Evolutionary conservation across 1,140 invertebrate species (phyloP).

Genomic region (Cherax destructor): DNA sequence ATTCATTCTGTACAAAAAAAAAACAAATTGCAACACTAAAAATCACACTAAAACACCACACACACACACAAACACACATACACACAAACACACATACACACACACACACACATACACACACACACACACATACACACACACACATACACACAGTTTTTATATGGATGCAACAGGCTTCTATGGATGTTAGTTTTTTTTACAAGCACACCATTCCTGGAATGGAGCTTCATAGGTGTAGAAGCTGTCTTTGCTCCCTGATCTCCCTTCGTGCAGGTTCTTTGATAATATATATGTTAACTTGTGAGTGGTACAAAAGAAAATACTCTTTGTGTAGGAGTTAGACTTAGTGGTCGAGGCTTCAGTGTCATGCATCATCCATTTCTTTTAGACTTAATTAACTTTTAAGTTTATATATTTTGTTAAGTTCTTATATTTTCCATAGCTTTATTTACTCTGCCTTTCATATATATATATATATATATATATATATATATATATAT

Average conservation of each 20-base stretch:
- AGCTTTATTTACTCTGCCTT: not conserved
- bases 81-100: too few species aligned
- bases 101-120: too few species aligned
- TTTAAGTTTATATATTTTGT: not conserved
- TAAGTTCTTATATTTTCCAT: not conserved
- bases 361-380: conserved; percentile 13
- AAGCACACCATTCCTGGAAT: conserved; percentile 25
- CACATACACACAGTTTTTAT: conserved; percentile 32
- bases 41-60: not conserved
- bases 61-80: not conserved
- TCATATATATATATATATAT: not conserved
- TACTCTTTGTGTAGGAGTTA: conserved; percentile 56
- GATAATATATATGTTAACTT: conserved; percentile 30
- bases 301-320: conserved; percentile 55
- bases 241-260: not conserved
- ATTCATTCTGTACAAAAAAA: conserved; percentile 30
- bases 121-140: conserved; percentile 22
- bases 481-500: not conserved
- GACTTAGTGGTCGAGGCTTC: conserved; percentile 18
- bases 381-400: not conserved
- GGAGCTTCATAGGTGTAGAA: conserved; percentile 4
- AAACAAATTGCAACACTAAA: not conserved
- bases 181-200: conserved; percentile 34
- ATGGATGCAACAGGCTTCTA: conserved; percentile 40
- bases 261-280: not conserved